Evolutionary conservation across 2,113 vertebrate species (phyloP).

Genomic region (Heterochromis multidens): DNA sequence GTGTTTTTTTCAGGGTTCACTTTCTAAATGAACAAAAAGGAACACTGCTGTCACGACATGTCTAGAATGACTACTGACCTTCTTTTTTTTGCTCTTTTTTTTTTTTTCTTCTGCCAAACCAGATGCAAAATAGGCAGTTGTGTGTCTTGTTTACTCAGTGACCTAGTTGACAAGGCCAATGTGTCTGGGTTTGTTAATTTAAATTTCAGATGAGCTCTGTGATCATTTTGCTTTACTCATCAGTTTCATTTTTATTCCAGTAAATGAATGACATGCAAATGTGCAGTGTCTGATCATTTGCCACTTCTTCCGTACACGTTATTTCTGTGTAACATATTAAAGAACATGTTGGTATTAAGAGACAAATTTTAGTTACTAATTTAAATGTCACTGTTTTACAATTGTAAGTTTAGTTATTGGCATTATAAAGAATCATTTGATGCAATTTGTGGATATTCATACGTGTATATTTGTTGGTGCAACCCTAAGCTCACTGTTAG

Average conservation of each 20-base stretch:
- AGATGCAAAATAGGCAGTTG: constrained; percentile 26
- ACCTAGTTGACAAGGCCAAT: background rate
- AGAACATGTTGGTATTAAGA: background rate
- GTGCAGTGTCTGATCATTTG: background rate
- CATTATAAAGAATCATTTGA: background rate
- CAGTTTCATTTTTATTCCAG: background rate
- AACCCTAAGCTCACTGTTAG: background rate
- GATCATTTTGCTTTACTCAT: background rate
- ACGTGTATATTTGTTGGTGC: background rate
- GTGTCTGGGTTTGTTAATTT: constrained; percentile 2
- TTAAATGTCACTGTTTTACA: background rate
- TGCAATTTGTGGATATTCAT: background rate
- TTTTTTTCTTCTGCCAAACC: background rate
- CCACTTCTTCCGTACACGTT: background rate
- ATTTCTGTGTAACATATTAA: background rate
- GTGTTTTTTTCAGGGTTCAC: background rate
- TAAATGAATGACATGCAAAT: background rate
- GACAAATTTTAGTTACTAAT: background rate
- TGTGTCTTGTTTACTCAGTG: constrained; percentile 2
- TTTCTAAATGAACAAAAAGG: constrained; percentile 1
- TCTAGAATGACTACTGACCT: background rate
- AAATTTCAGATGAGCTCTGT: background rate
- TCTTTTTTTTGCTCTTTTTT: background rate
- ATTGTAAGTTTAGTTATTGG: background rate
- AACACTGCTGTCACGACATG: constrained; percentile 2